phyloP scores from a whole-genome alignment of 23 tunicate species.

The Halocynthia roretzi region DNA sequence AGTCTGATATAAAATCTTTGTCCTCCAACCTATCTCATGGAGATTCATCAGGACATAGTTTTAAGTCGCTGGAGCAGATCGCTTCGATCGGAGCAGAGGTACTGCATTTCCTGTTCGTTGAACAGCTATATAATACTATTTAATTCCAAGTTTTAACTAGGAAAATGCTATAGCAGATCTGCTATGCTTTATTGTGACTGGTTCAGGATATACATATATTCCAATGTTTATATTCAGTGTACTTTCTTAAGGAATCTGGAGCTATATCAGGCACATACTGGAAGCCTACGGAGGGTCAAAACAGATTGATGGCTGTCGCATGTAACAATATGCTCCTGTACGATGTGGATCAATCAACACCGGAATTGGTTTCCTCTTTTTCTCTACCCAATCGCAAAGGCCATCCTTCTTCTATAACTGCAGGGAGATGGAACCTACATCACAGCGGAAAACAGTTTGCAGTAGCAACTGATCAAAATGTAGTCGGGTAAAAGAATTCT shows the following conservation, averaged over 20 bases:
- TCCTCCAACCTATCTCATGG: background rate
- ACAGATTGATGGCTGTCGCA: slow-evolving; percentile 43
- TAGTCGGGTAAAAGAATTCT: background rate
- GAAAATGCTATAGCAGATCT: too few relatives aligned
- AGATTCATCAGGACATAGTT: background rate
- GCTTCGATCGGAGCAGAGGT: background rate
- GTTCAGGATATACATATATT: too few relatives aligned
- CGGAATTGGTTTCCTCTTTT: slow-evolving; percentile 18
- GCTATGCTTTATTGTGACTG: too few relatives aligned
- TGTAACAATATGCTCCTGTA: slow-evolving; percentile 41
- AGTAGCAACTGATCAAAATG: slow-evolving; percentile 47
- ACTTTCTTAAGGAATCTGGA: background rate
- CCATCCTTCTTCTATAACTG: slow-evolving; percentile 27
- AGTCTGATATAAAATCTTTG: background rate
- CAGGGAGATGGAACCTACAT: slow-evolving; percentile 91
- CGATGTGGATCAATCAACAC: slow-evolving; percentile 30
- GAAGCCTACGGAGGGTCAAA: slow-evolving; percentile 83
- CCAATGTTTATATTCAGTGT: too few relatives aligned
- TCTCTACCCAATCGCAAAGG: slow-evolving; percentile 50
- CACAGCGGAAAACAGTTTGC: slow-evolving; percentile 90
- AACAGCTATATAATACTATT: too few relatives aligned
- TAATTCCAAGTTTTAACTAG: too few relatives aligned
- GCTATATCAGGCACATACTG: slow-evolving; percentile 22
- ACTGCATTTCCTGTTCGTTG: too few relatives aligned
- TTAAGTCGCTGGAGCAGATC: background rate